Evolutionary conservation across 2,113 vertebrate genomes (phyloP), one percentile per base, ranked within the genome.

Genomic region (Hippocampus barbouri): DNA sequence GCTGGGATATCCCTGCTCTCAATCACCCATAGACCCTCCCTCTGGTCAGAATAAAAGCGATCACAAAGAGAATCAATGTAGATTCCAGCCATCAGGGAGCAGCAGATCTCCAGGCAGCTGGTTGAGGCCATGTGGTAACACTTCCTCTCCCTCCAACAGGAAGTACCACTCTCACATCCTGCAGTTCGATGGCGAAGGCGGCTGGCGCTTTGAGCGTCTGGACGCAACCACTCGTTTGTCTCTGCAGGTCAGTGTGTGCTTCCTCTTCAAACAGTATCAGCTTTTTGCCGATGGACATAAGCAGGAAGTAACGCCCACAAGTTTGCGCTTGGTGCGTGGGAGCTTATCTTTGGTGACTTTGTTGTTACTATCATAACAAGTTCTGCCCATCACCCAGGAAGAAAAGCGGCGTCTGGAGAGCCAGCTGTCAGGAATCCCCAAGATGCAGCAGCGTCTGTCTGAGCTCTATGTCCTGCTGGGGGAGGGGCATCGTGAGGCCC

Each of bases 101-200:
- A 76, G 80, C 72, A 71, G 15, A 68, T 74, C 68, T 43, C 69
- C 0, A 59, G 27, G 56, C 30, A 57, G 68, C 8, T 25, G 11
- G 9, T 15, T 5, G 59, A 41, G 40, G 62, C 69, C 74, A 40
- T 78, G 70, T 79, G 63, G 72, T 65, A 54, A 40, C 49, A 8
- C 12, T 57, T 5, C 20, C 30, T 72, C 20, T 68, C 41, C 27
- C 45, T 30, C 38, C 70, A 43, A 65, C 91, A 99, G 97, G 97
- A 98, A 97, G 89, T 98, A 98, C 90, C 97, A 99, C 85, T 98
- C 93, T 66, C 97, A 99, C 88, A 90, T 99, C 85, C 92, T 99
- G 79, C 97, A 98, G 90, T 99, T 99, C 72, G 96, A 99, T 0
- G 97, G 97, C 16, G 95, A 98, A 89, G 97, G 97, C 0, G 95